Evolutionary conservation across 2,113 vertebrate genomes (phyloP).

Genomic region (Ramphastos sulfuratus): DNA sequence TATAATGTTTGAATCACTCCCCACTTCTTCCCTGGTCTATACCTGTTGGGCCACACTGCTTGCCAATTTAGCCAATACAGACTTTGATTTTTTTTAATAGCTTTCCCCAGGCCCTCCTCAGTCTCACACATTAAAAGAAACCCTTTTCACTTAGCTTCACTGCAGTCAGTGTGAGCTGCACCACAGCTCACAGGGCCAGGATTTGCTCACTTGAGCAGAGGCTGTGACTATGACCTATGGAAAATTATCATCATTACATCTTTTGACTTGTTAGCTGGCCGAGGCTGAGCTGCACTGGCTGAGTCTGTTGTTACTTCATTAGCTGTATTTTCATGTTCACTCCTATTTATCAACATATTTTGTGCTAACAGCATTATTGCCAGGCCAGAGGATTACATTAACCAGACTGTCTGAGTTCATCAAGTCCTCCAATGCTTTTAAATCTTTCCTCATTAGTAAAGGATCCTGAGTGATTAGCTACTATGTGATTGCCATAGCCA

Average conservation of each 20-base stretch:
- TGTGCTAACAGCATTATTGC: not conserved
- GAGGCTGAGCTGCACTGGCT: not conserved
- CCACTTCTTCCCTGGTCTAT: not conserved
- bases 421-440: constrained; percentile 12
- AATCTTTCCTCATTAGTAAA: constrained; percentile 12
- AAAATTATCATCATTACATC: not conserved
- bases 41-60: not conserved
- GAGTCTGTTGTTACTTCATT: not conserved
- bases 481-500: not conserved
- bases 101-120: not conserved
- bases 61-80: not conserved
- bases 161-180: not conserved
- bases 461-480: constrained; percentile 8
- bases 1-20: constrained; percentile 28
- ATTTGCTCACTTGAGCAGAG: not conserved
- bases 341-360: not conserved
- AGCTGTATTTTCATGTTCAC: not conserved
- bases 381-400: not conserved
- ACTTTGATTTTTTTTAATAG: constrained; percentile 24
- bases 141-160: not conserved
- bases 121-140: not conserved
- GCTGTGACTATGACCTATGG: not conserved
- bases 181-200: not conserved
- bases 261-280: not conserved
- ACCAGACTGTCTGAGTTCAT: not conserved